phyloP scores from a whole-genome alignment of 2,113 vertebrate genomes.

The Cephalopterus ornatus region DNA sequence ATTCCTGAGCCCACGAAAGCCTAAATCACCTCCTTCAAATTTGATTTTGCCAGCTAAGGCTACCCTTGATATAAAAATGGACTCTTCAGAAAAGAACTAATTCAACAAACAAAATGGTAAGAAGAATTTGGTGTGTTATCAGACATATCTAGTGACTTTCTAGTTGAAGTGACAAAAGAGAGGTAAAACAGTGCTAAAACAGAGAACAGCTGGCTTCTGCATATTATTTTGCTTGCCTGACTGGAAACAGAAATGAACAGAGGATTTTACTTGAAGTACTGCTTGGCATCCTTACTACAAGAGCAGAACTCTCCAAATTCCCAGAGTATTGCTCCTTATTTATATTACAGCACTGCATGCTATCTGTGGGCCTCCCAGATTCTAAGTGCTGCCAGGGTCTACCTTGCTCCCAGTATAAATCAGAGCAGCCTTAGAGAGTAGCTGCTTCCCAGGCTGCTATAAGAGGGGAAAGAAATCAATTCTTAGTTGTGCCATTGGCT shows the following conservation, averaged over 20 bases:
- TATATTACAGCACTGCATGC: not conserved
- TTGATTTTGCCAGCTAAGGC: not conserved
- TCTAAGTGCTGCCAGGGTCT: not conserved
- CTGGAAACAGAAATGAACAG: not conserved
- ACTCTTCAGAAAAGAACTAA: not conserved
- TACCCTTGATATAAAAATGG: not conserved
- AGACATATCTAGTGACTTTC: not conserved
- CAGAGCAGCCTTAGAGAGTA: not conserved
- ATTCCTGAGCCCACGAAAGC: not conserved
- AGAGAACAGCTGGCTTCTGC: not conserved
- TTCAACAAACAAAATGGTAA: not conserved
- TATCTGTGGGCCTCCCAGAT: not conserved
- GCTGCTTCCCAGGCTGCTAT: not conserved
- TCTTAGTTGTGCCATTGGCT: constrained; percentile 2
- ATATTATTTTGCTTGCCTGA: not conserved
- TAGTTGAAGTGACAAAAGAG: not conserved
- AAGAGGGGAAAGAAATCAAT: constrained; percentile 24
- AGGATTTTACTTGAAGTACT: not conserved
- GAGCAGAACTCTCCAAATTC: not conserved
- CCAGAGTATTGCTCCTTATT: not conserved
- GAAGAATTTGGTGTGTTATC: not conserved
- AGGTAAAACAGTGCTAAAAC: not conserved
- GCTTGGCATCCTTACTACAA: not conserved
- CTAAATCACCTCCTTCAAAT: not conserved
- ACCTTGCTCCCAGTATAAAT: constrained; percentile 8